These are phyloP conservation scores for Discoglossus pictus DNA, from an alignment of 2,797 vertebrate genomes.

Conservation along the genomic window DNA sequence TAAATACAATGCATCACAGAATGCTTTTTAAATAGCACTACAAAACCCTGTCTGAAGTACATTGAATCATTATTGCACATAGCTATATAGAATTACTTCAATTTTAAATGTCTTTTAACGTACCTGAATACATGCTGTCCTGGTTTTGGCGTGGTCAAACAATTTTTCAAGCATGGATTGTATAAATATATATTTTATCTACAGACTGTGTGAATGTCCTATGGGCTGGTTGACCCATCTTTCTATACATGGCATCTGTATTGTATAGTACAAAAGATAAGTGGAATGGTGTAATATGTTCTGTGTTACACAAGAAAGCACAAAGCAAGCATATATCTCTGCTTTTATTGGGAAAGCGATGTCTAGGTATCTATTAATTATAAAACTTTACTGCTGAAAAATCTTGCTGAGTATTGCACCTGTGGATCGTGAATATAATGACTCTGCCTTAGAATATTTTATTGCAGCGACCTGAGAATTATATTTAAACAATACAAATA, in stretches of 20 bases:
- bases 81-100: slow-evolving; percentile 10
- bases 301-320: slow-evolving; percentile 9
- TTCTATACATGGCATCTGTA: slow-evolving; percentile 17
- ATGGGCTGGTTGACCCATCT: slow-evolving; percentile 16
- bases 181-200: slow-evolving; percentile 40
- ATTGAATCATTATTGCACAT: slow-evolving; percentile 26
- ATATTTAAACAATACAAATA: slow-evolving; percentile 12
- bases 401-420: slow-evolving; percentile 27
- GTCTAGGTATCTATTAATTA: slow-evolving; percentile 37
- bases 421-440: slow-evolving; percentile 15
- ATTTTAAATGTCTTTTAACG: background rate
- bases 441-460: slow-evolving; percentile 26
- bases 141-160: slow-evolving; percentile 12
- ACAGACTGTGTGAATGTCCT: slow-evolving; percentile 9
- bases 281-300: slow-evolving; percentile 35
- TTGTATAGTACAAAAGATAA: slow-evolving; percentile 34
- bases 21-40: slow-evolving; percentile 21
- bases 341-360: slow-evolving; percentile 33
- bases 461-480: slow-evolving; percentile 8
- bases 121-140: slow-evolving; percentile 26
- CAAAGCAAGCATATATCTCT: slow-evolving; percentile 26
- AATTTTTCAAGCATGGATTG: slow-evolving; percentile 32
- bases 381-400: slow-evolving; percentile 24
- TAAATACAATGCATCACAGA: slow-evolving; percentile 9
- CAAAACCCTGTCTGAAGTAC: slow-evolving; percentile 27